A percentile compares a stretch with the other conserved stretches of the same genome.
These are phyloP conservation scores for Virgularia gustaviana DNA, from an alignment of 92 coral and sea anemone genomes.

Conservation along the genomic window DNA sequence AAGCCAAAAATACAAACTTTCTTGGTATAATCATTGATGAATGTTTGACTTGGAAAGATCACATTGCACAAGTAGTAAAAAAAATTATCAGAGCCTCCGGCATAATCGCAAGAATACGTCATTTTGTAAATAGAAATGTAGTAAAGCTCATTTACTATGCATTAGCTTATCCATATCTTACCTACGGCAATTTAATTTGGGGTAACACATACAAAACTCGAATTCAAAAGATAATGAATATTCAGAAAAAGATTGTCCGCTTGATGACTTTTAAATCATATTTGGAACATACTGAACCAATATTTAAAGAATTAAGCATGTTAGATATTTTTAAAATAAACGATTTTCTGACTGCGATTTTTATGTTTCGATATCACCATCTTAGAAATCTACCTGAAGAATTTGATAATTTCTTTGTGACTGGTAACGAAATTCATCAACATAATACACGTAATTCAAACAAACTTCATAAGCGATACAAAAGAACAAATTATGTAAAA, in stretches of 20 bases:
- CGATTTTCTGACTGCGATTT: neutral
- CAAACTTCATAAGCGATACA: neutral
- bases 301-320: slow-evolving; percentile 1
- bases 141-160: slow-evolving; percentile 11
- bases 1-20: slow-evolving; percentile 3
- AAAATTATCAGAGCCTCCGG: slow-evolving; percentile 6
- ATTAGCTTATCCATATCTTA: slow-evolving; percentile 14
- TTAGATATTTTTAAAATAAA: neutral
- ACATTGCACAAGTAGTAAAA: neutral
- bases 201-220: neutral
- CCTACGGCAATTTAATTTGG: neutral
- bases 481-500: neutral
- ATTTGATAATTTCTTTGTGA: neutral
- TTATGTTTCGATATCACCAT: neutral
- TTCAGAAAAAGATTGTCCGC: neutral
- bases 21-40: slow-evolving; percentile 16
- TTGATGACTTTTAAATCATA: too few relatives aligned
- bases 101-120: slow-evolving; percentile 3
- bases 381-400: neutral
- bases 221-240: slow-evolving; percentile 2
- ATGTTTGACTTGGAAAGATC: slow-evolving; percentile 3
- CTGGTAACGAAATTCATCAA: neutral
- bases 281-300: slow-evolving; percentile 1
- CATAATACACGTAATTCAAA: neutral
- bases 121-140: neutral